Percentiles rank a stretch among this genome's conserved stretches.
Conservation (phyloP, 1,140 invertebrate genomes). For the Elysia chlorotica region DNA sequence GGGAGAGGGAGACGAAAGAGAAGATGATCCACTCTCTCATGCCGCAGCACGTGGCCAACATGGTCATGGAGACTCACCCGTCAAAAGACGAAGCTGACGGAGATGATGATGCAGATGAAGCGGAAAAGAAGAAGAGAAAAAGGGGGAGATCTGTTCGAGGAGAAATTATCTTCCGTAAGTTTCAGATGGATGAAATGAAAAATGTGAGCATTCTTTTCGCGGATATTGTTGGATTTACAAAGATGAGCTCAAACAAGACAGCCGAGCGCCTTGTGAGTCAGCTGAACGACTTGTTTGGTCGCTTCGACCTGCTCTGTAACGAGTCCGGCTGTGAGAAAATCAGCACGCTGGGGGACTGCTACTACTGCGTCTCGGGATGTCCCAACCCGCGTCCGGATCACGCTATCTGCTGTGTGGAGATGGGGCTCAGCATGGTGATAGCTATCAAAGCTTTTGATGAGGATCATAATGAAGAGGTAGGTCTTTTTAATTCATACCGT, state of each 20-base stretch:
- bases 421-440: slow-evolving; percentile 96
- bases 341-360: slow-evolving; percentile 81
- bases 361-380: slow-evolving; percentile 92
- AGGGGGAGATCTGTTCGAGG: slow-evolving; percentile 37
- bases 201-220: slow-evolving; percentile 90
- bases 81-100: slow-evolving; percentile 43
- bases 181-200: slow-evolving; percentile 90
- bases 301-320: slow-evolving; percentile 89
- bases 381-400: slow-evolving; percentile 88
- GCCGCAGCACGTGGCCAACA: slow-evolving; percentile 88
- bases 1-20: slow-evolving; percentile 93
- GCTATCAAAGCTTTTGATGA: slow-evolving; percentile 74
- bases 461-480: slow-evolving; percentile 58
- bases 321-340: slow-evolving; percentile 69
- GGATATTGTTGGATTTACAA: slow-evolving; percentile 97
- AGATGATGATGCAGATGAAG: slow-evolving; percentile 32
- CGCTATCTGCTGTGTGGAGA: slow-evolving; percentile 91
- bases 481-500: too few relatives aligned
- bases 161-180: slow-evolving; percentile 56
- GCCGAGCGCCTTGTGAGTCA: slow-evolving; percentile 78
- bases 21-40: slow-evolving; percentile 98
- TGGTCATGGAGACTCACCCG: slow-evolving; percentile 70
- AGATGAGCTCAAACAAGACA: slow-evolving; percentile 93
- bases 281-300: slow-evolving; percentile 93
- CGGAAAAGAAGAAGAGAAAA: slow-evolving; percentile 33